A percentile compares a stretch with the other conserved stretches of the same genome.
Evolutionary conservation across 2,113 vertebrate genomes (phyloP).

Genomic region (Tursiops truncatus): DNA sequence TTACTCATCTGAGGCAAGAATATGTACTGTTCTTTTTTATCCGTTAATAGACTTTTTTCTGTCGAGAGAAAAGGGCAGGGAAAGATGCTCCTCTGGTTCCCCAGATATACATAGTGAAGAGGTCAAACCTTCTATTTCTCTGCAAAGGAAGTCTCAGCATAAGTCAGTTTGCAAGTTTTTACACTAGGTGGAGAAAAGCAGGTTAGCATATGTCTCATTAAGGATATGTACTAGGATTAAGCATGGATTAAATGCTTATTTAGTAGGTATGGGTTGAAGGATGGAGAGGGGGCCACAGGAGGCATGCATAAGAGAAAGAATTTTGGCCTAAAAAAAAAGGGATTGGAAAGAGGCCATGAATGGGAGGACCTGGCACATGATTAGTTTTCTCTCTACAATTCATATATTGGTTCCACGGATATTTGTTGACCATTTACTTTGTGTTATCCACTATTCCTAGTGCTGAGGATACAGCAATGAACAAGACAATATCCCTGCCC

Average conservation of each 20-base stretch:
- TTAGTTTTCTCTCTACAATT: neutral
- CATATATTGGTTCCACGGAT: neutral
- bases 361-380: neutral
- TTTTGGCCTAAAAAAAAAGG: neutral
- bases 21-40: neutral
- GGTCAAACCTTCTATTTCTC: neutral
- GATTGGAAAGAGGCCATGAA: neutral
- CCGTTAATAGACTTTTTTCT: neutral
- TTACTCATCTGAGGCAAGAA: neutral
- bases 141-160: neutral
- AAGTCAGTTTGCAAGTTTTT: neutral
- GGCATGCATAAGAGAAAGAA: neutral
- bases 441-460: neutral
- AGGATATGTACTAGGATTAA: neutral
- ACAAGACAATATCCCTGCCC: neutral
- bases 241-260: neutral
- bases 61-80: neutral
- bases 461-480: neutral
- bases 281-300: neutral
- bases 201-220: neutral
- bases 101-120: neutral
- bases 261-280: neutral
- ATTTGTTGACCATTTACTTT: neutral
- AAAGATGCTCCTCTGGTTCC: neutral
- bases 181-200: conserved; percentile 14